Evolutionary conservation across 2,888 invertebrate genomes (phyloP), one percentile per base, ranked within the genome.

Genomic region (Synanthedon tipuliformis): DNA sequence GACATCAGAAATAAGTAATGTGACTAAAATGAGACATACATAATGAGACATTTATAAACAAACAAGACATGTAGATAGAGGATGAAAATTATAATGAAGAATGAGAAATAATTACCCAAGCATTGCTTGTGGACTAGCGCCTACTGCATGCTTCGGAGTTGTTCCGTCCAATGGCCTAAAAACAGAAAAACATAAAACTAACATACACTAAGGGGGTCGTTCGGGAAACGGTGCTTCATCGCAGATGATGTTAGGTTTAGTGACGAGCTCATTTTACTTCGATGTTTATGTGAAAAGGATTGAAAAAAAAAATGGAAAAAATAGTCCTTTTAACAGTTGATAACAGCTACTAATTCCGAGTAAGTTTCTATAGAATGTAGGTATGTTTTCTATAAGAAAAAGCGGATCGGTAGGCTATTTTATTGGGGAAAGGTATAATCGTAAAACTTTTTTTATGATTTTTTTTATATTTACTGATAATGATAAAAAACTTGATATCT

Each of bases 151-250:
- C 87, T 88, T 88, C 84, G 87, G 86, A 55, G 87, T 81, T 62
- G 84, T 82, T 72, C 85, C 86, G 72, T 88, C 90, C 89, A 91
- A 87, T 71, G 90, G 90, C 89, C 91, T 90, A 90, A 85, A 90
- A 91, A 84, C 80, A 84, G 79, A 85, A 77, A 89, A 81, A 81
- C 77, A 78, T 81, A 82, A 78, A 75, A 79, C 81, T 78, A 79
- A 79, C 68, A 73, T 81, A 75, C 67, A 73, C 75, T 18, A 18
- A 73, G 69, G 27, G 73, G 68, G 58, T 59, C 65, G 55, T 58
- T 53, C 57, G 58, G 55, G 60, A 61, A 59, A 56, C 54, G 65
- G 62, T 61, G 59, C 58, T 61, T 65, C 64, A 61, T 50, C 59
- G 15, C 15, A 45, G n/a, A 45, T 15, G 12, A 45, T 4, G 3